These are phyloP conservation scores for Latrodectus hesperus DNA, from an alignment of 2,888 invertebrate species.

Conservation along the genomic window DNA sequence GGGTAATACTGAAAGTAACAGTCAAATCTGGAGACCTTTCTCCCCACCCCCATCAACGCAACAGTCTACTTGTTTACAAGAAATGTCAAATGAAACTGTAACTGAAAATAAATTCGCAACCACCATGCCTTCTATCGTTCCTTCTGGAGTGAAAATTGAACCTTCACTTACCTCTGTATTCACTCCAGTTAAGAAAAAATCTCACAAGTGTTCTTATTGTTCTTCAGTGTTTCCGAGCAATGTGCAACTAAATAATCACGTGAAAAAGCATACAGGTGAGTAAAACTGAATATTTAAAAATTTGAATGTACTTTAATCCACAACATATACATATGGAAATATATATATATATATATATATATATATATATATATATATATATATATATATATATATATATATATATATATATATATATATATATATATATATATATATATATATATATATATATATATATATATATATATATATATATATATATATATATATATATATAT, in stretches of 20 bases:
- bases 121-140: conserved; percentile 15
- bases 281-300: background rate
- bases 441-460: background rate
- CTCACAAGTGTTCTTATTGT: conserved; percentile 24
- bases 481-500: too few species aligned
- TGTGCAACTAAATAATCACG: conserved; percentile 91
- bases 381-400: background rate
- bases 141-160: conserved; percentile 42
- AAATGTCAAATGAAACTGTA: background rate
- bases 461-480: background rate
- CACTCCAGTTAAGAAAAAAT: conserved; percentile 46
- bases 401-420: background rate
- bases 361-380: background rate
- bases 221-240: conserved; percentile 79
- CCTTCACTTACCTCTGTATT: conserved; percentile 39
- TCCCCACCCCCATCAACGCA: conserved; percentile 30
- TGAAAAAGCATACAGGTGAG: conserved; percentile 88
- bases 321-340: background rate
- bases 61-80: background rate
- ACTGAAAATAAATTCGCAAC: background rate
- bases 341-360: background rate
- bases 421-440: background rate
- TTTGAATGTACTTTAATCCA: background rate
- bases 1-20: background rate
- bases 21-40: conserved; percentile 53